Conservation (phyloP, 2,888 invertebrate species). For the Drosophila quasianomalipes region DNA sequence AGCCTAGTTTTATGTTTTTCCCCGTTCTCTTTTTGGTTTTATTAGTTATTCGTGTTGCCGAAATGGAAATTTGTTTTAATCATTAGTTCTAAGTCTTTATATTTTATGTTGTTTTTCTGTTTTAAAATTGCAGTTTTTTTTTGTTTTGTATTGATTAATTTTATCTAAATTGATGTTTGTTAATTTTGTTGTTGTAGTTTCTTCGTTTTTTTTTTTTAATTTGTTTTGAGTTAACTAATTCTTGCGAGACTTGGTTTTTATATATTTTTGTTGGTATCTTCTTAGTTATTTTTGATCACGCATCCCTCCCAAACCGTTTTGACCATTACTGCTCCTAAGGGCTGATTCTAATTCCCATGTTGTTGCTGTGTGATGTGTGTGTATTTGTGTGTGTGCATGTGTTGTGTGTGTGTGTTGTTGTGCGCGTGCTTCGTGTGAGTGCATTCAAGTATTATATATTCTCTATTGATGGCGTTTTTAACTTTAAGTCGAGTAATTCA, state of each 20-base stretch:
- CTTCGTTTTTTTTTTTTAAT: not conserved
- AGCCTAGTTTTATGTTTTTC: conserved; percentile 18
- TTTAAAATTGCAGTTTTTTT: conserved; percentile 40
- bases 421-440: conserved; percentile 47
- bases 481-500: conserved; percentile 61
- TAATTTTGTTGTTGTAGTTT: conserved; percentile 24
- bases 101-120: conserved; percentile 40
- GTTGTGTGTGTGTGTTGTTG: conserved; percentile 27
- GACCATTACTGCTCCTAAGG: conserved; percentile 69
- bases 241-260: conserved; percentile 5
- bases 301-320: conserved; percentile 85
- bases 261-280: conserved; percentile 27
- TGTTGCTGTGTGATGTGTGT: conserved; percentile 29
- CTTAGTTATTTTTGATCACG: conserved; percentile 81
- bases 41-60: conserved; percentile 43
- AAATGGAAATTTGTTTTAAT: conserved; percentile 61
- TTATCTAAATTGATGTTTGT: conserved; percentile 61
- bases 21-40: conserved; percentile 13
- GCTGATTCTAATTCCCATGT: conserved; percentile 51
- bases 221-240: conserved; percentile 37
- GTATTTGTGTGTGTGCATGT: conserved; percentile 25
- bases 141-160: conserved; percentile 38
- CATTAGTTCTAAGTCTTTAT: conserved; percentile 55
- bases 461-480: conserved; percentile 41
- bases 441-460: conserved; percentile 53